Base-by-base conservation (phyloP, 2,113 vertebrate genomes). In the Martes martes region DNA sequence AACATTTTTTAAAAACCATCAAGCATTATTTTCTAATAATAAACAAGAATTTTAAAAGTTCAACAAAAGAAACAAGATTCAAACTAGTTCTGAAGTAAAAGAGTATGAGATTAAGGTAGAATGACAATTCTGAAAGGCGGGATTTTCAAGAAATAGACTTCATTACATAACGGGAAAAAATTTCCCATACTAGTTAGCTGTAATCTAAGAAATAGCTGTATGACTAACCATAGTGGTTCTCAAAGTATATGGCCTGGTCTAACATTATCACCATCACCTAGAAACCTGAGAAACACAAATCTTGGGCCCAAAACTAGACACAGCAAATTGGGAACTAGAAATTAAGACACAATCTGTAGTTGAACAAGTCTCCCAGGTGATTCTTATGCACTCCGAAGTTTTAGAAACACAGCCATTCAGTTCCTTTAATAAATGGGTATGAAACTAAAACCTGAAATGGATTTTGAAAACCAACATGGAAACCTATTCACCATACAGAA, bases 11-110 rank as follows among this genome's bases (percentile, higher is more conserved):
- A 52, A 92, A 92, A 81, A 42, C 19, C 42, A 81, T 87, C 42
- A 80, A 63, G 14, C 73, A 42, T 71, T 80, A 52, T 81, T 86
- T 91, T 86, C 61, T 80, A 92, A 74, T 33, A 67, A 23, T 55
- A 95, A 85, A 63, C 7, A 73, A 33, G 92, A 85, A 45, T 36
- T 69, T 36, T 69, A 84, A 52, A 50, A 89, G 71, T 92, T 50
- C 6, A 63, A 69, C 28, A 81, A 73, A 83, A 67, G 45, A 91
- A 95, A 81, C 19, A 63, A 76, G 52, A 73, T 52, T 61, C 73
- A 94, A 96, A 91, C 45, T 23, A 73, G 73, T 45, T 94, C 21
- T 91, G 15, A 71, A 94, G 23, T 61, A 85, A 93, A 89, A 94
- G n/a, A 47, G 11, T n/a, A 71, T 39, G 16, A 78, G 31, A 89